Evolutionary conservation across 1,140 invertebrate genomes (phyloP).

Genomic region (Melanaphis sacchari): DNA sequence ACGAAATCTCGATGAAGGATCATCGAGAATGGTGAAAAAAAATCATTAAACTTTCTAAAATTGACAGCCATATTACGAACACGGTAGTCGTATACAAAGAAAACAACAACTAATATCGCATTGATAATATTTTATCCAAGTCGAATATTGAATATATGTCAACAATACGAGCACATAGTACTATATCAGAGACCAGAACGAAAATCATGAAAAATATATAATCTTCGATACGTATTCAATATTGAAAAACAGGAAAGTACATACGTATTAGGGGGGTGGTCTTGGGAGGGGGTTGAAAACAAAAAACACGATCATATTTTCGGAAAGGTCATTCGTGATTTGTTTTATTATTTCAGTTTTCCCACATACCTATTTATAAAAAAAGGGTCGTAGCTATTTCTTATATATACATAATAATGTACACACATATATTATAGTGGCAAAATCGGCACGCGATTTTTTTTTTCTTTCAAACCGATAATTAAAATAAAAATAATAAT

Average conservation of each 20-base stretch:
- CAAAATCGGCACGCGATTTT: slow-evolving; percentile 47
- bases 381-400: background rate
- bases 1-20: no score
- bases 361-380: background rate
- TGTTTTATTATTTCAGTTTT: background rate
- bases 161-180: background rate
- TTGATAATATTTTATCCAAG: background rate
- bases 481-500: slow-evolving; percentile 48
- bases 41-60: background rate
- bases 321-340: slow-evolving; percentile 10
- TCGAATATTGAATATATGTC: background rate
- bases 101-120: background rate
- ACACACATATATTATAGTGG: background rate
- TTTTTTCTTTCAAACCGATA: slow-evolving; percentile 49
- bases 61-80: background rate
- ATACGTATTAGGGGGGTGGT: no score
- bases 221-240: background rate
- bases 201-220: background rate
- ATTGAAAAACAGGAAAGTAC: background rate
- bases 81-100: background rate
- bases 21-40: background rate
- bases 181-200: background rate
- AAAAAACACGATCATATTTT: background rate
- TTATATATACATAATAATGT: background rate
- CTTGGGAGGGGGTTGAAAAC: no score